Conservation (phyloP, 2,113 vertebrate species). For the Mesitornis unicolor region DNA sequence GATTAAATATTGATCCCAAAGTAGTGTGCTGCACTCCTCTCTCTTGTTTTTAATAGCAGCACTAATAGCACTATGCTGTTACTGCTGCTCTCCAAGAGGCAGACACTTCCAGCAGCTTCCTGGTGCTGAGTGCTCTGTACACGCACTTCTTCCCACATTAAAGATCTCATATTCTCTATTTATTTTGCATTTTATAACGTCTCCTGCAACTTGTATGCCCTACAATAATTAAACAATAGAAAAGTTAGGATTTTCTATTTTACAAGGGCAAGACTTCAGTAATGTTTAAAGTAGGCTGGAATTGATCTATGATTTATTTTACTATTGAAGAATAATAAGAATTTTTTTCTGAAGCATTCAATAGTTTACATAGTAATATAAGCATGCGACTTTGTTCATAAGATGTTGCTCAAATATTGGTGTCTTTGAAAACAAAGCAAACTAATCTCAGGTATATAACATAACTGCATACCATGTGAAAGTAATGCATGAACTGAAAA, state of each 20-base stretch:
- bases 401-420: neutral
- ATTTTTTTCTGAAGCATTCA: neutral
- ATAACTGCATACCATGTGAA: neutral
- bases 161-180: neutral
- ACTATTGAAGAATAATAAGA: neutral
- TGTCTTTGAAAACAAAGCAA: slow-evolving; percentile 8
- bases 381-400: neutral
- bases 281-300: neutral
- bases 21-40: neutral
- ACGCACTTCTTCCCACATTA: neutral
- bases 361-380: neutral
- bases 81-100: neutral
- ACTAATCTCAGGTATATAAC: neutral
- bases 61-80: neutral
- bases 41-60: slow-evolving; percentile 11
- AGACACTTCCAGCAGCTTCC: neutral
- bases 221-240: neutral
- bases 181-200: neutral
- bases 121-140: neutral
- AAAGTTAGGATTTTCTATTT: neutral
- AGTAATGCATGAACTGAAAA: neutral
- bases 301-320: neutral
- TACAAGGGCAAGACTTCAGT: neutral
- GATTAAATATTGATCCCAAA: slow-evolving; percentile 37
- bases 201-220: neutral